These are phyloP conservation scores for Castor canadensis DNA, from an alignment of 2,113 vertebrate genomes.

Conservation along the genomic window DNA sequence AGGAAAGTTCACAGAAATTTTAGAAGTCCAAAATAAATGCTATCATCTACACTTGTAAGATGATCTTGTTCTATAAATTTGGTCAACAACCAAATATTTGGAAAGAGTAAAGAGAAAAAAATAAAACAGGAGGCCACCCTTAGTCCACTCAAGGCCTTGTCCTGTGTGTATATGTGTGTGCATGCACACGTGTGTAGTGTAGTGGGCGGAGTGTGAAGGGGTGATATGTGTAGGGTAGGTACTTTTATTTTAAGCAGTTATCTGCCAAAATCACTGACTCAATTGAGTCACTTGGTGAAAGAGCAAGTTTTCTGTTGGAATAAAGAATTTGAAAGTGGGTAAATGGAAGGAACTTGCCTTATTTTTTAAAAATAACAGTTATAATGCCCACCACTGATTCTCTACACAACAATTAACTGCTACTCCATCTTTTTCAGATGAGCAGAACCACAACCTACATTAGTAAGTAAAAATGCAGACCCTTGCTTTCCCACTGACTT, in stretches of 20 bases:
- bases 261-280: conserved; percentile 6
- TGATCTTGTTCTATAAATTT: conserved; percentile 2
- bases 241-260: conserved; percentile 36
- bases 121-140: neutral
- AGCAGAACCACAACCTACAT: neutral
- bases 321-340: neutral
- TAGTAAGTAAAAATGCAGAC: neutral
- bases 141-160: neutral
- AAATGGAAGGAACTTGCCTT: neutral
- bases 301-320: neutral
- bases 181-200: too few relatives aligned
- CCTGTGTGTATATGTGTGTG: neutral
- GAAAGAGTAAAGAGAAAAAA: neutral
- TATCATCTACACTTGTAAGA: conserved; percentile 4
- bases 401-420: neutral
- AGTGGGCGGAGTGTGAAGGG: neutral
- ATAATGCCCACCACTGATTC: neutral
- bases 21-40: neutral
- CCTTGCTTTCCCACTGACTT: neutral
- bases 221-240: neutral
- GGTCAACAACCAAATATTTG: neutral
- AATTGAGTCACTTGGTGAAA: neutral
- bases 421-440: neutral
- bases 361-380: conserved; percentile 17
- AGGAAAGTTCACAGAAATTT: conserved; percentile 2